These are phyloP conservation scores for Botrylloides violaceus DNA, from an alignment of 23 tunicate species.

Conservation along the genomic window DNA sequence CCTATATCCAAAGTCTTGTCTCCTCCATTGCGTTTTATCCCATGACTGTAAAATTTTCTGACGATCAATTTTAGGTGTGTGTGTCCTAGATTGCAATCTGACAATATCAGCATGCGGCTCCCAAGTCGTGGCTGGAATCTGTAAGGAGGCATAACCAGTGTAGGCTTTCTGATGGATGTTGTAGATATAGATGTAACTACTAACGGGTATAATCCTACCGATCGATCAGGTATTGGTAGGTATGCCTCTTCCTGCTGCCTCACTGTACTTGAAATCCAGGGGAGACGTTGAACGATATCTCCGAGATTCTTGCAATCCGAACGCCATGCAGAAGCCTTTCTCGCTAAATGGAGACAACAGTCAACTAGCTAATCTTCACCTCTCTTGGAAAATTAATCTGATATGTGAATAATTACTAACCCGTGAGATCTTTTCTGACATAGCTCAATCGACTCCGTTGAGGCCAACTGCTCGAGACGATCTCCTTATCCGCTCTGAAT, in stretches of 20 bases:
- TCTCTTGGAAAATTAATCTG: no score
- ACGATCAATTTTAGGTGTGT: constrained; percentile 34
- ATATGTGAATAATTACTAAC: neutral
- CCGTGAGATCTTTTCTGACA: no score
- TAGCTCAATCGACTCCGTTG: neutral
- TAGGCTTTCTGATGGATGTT: no score
- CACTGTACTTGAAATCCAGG: constrained; percentile 43
- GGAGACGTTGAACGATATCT: constrained; percentile 22
- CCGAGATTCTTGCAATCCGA: no score
- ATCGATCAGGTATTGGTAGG: constrained; percentile 34
- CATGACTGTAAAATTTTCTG: constrained; percentile 52
- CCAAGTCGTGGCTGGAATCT: constrained; percentile 36
- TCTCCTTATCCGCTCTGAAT: constrained; percentile 22
- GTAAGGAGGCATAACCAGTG: no score
- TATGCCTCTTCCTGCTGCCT: constrained; percentile 28
- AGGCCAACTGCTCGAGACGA: constrained; percentile 11
- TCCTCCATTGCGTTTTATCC: constrained; percentile 46
- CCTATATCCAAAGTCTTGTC: no score
- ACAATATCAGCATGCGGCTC: constrained; percentile 73
- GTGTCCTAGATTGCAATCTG: constrained; percentile 32
- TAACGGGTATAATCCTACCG: neutral
- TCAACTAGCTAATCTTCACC: no score
- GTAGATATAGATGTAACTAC: no score
- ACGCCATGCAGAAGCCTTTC: no score
- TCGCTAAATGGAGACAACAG: no score